Evolutionary conservation across 2,888 invertebrate species (phyloP).

Genomic region (Ochlodes sylvanus): DNA sequence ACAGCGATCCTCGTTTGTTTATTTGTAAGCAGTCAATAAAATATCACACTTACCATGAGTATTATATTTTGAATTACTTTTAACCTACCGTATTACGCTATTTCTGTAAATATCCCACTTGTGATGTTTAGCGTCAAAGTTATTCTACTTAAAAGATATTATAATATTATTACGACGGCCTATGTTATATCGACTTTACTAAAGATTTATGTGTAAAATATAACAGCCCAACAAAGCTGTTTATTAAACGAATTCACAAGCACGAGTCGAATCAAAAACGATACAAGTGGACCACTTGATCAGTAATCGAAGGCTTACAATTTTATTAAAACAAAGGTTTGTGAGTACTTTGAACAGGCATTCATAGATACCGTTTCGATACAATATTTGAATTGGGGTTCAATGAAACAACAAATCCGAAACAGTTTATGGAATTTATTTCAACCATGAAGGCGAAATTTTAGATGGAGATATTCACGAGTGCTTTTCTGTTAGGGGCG

Average conservation of each 20-base stretch:
- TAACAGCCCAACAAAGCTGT: constrained; percentile 39
- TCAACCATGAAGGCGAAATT: background rate
- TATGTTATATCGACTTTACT: no score
- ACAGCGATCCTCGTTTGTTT: no score
- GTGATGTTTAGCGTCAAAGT: background rate
- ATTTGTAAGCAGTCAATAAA: no score
- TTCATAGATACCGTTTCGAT: constrained; percentile 11
- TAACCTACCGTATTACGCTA: no score
- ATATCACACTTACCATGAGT: no score
- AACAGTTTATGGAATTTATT: constrained; percentile 13
- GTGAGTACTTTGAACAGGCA: constrained; percentile 11
- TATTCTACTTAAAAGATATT: background rate
- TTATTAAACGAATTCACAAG: constrained; percentile 29
- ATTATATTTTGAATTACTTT: no score
- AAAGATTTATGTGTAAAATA: background rate
- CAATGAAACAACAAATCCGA: constrained; percentile 12
- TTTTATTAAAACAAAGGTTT: constrained; percentile 26
- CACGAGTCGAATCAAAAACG: constrained; percentile 24
- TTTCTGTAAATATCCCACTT: background rate
- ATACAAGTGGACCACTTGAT: constrained; percentile 34
- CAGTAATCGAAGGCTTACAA: constrained; percentile 28
- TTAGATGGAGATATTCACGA: constrained; percentile 10
- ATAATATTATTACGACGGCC: no score
- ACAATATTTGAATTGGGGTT: constrained; percentile 12
- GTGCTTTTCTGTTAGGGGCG: background rate